These are phyloP conservation scores for Dolichotis patagonum DNA, from an alignment of 2,113 vertebrate species.

Conservation along the genomic window DNA sequence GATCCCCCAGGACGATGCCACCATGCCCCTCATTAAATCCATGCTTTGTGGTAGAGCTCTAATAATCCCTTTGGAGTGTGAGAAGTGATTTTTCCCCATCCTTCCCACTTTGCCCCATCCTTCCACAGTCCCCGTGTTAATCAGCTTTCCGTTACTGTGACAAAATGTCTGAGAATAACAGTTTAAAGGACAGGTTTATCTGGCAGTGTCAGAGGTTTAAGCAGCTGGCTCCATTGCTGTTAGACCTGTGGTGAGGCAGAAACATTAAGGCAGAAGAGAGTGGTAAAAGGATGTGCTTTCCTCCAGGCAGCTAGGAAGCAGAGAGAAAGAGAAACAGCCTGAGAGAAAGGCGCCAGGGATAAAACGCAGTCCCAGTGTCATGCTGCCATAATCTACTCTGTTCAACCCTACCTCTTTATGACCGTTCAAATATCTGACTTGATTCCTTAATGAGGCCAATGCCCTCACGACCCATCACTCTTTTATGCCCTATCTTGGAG, in stretches of 20 bases:
- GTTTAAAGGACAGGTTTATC: background rate
- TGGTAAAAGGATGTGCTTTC: background rate
- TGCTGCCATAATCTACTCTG: background rate
- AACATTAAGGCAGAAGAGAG: background rate
- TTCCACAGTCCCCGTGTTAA: background rate
- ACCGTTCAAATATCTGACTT: background rate
- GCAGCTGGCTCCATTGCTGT: background rate
- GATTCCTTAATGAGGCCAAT: background rate
- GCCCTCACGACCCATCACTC: background rate
- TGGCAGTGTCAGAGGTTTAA: background rate
- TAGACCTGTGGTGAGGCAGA: background rate
- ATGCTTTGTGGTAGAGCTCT: background rate
- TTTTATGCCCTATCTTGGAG: background rate
- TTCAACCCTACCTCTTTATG: background rate
- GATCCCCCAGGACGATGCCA: fast-evolving
- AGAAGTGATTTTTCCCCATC: background rate
- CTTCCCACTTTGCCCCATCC: too few relatives aligned
- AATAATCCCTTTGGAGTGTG: background rate
- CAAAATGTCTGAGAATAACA: background rate
- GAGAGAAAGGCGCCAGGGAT: background rate
- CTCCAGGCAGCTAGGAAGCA: background rate
- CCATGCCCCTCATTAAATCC: background rate
- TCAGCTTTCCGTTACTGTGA: too few relatives aligned
- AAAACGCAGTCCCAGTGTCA: background rate
- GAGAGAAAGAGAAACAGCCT: background rate